Percentiles rank a stretch among this genome's conserved stretches.
These are phyloP conservation scores for Oopsacas minuta DNA, from an alignment of 37 sponge, comb jelly and placozoan species.

Conservation along the genomic window DNA sequence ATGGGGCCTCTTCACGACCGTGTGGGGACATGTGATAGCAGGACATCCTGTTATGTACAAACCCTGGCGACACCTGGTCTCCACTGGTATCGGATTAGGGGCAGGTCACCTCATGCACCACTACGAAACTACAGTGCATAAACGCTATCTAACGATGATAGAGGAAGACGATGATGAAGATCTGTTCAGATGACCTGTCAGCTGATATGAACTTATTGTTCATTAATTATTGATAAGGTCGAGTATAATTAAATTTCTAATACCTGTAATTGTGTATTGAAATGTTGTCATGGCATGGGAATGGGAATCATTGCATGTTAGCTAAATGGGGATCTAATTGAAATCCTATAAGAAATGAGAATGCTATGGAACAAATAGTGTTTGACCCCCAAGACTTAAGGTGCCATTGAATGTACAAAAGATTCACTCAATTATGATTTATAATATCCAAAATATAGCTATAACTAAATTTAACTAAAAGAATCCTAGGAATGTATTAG, in stretches of 20 bases:
- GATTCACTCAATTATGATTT: too few species aligned
- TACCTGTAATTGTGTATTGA: too few species aligned
- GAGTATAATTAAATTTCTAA: background rate
- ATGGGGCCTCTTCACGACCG: slow-evolving; percentile 11
- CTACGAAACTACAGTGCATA: background rate
- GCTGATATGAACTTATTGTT: background rate
- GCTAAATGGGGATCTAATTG: too few species aligned
- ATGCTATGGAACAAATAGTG: too few species aligned
- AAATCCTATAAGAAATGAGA: too few species aligned
- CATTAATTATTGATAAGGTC: background rate
- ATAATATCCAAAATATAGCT: too few species aligned
- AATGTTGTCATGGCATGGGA: too few species aligned
- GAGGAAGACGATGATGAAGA: background rate
- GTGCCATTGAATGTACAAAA: too few species aligned
- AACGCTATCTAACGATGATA: background rate
- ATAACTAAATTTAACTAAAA: too few species aligned
- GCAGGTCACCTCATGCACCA: background rate
- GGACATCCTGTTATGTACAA: background rate
- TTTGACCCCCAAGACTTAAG: too few species aligned
- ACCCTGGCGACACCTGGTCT: background rate
- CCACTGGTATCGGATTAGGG: background rate
- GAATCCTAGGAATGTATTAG: too few species aligned
- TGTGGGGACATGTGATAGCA: background rate
- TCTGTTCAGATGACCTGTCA: background rate
- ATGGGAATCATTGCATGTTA: too few species aligned